These are phyloP conservation scores for Amphilophus citrinellus DNA, from an alignment of 2,113 vertebrate species.

Conservation along the genomic window DNA sequence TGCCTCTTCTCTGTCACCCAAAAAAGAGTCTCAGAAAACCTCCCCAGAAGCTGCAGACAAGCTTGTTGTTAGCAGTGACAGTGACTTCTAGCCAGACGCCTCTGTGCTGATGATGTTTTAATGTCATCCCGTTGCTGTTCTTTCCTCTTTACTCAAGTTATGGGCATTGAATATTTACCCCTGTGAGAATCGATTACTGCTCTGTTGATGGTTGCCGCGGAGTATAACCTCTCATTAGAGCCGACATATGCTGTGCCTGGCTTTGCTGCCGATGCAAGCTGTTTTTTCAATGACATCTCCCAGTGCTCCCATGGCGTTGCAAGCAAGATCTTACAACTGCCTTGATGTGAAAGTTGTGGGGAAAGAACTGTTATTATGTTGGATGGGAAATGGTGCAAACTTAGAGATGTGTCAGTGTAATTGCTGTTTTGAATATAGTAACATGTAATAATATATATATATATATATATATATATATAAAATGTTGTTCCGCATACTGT, in stretches of 20 bases:
- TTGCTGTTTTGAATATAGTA: background rate
- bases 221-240: slow-evolving; percentile 74
- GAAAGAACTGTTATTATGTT: slow-evolving; percentile 3
- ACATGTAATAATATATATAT: background rate
- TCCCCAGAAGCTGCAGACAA: slow-evolving; percentile 55
- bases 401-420: slow-evolving; percentile 6
- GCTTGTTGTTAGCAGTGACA: slow-evolving; percentile 35
- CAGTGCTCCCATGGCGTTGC: slow-evolving; percentile 34
- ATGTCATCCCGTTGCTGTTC: slow-evolving; percentile 68
- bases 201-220: slow-evolving; percentile 71
- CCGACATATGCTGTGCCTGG: slow-evolving; percentile 67
- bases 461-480: no score
- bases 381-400: background rate
- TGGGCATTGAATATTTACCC: slow-evolving; percentile 59
- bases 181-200: slow-evolving; percentile 69
- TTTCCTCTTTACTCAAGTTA: slow-evolving; percentile 39
- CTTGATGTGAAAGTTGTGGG: slow-evolving; percentile 13
- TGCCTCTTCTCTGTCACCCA: slow-evolving; percentile 46
- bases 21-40: slow-evolving; percentile 60
- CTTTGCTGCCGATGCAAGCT: slow-evolving; percentile 62
- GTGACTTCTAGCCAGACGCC: slow-evolving; percentile 79
- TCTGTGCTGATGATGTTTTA: slow-evolving; percentile 71
- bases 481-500: no score
- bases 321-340: slow-evolving; percentile 33
- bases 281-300: slow-evolving; percentile 64